Base-by-base conservation (phyloP, 1,140 invertebrate genomes). In the Eumeta japonica region DNA sequence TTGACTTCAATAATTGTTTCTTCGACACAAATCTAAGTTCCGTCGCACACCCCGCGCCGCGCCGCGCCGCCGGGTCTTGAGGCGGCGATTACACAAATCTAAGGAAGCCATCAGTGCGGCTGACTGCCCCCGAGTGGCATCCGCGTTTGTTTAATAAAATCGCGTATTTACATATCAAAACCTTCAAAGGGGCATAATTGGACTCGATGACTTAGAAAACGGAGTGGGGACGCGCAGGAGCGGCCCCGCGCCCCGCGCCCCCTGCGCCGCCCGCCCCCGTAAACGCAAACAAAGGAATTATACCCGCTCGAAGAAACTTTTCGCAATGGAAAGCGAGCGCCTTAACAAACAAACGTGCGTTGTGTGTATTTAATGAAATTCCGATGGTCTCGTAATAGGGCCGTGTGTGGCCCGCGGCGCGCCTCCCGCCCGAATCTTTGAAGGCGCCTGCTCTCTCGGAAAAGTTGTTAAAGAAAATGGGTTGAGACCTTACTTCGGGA, bases 241-340 rank as follows among this genome's bases (percentile, higher is more conserved):
- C 46, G 51, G 54, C 58, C 60, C 62, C 65, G 55, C 55, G 39
- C 66, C n/a, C n/a, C n/a, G n/a, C n/a, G n/a, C n/a, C n/a, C n/a
- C n/a, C n/a, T n/a, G n/a, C n/a, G n/a, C n/a, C n/a, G n/a, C n/a
- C n/a, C n/a, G n/a, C n/a, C n/a, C n/a, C n/a, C n/a, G n/a, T n/a
- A n/a, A n/a, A n/a, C n/a, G n/a, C 66, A 74, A 74, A 74, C 66
- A 74, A 74, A 74, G 70, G 66, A 74, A 74, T 74, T 74, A 74
- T 68, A 62, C 65, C 66, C 70, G 70, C 70, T 65, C 72, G 67
- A 74, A 74, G 70, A 74, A 74, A 74, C 70, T 74, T 74, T 72
- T 74, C 70, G 67, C 70, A 74, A 70, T 74, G 65, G 70, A 72
- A 74, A 72, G 70, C 70, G 66, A 72, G 70, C 70, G 66, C 65